A percentile compares a stretch with the other conserved stretches of the same genome.
Conservation (phyloP, 2,113 vertebrate species). For the Zosterops hypoxanthus region DNA sequence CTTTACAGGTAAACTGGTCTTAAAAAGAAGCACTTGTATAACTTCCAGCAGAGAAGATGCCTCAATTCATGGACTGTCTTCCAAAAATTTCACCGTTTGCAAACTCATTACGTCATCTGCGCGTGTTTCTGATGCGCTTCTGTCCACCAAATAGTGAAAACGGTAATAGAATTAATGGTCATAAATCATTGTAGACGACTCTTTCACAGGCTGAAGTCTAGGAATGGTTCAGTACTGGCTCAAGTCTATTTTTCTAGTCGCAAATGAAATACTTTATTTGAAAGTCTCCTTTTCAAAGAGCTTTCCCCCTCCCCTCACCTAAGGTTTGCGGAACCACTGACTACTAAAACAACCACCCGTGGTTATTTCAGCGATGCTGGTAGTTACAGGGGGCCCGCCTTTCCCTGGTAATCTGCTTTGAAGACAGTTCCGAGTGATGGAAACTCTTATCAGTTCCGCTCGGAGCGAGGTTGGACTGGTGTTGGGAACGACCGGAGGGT, state of each 20-base stretch:
- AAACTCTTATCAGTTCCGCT: background rate
- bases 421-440: background rate
- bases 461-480: background rate
- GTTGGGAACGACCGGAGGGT: background rate
- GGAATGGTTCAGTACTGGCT: background rate
- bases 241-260: background rate
- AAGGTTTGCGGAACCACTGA: background rate
- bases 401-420: background rate
- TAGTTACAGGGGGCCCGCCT: background rate
- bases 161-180: background rate
- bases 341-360: background rate
- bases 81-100: background rate
- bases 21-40: background rate
- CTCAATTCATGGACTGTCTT: background rate
- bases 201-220: background rate
- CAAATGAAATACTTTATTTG: background rate
- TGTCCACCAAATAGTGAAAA: background rate
- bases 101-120: background rate
- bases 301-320: background rate
- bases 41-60: background rate
- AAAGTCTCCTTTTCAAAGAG: background rate
- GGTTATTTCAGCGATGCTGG: background rate
- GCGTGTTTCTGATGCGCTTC: background rate
- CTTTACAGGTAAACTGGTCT: background rate
- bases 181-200: background rate